Base-by-base conservation (phyloP, 2,888 invertebrate species). In the Calameuta filiformis region DNA sequence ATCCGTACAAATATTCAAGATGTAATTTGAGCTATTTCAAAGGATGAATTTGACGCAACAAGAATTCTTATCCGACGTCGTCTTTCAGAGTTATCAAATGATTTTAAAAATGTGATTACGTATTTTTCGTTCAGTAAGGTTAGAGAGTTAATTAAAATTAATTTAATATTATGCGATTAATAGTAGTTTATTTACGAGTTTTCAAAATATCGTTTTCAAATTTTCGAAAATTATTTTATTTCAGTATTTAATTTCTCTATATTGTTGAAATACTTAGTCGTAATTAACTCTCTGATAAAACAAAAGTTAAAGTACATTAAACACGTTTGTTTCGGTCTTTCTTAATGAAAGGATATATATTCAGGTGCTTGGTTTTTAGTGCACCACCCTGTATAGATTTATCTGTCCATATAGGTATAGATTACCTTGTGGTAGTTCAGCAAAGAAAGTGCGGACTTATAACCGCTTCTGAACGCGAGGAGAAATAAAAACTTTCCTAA, bases 401-500 rank as follows among this genome's bases (percentile, higher is more conserved):
- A 71, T 69, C 15, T 69, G 30, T 11, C 11, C 30, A 3, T 69
- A 75, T 78, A 31, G 40, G 73, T 75, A 75, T 75, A 79, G 75
- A 76, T 79, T 69, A 73, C 75, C 81, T 74, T 73, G 35, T 12
- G 33, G 35, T 34, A 77, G 40, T 77, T 79, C 68, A 56, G 73
- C 73, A 35, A 73, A 79, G 79, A 80, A 80, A 79, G 76, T 75
- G 73, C 75, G 69, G 75, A 79, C 78, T 79, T 82, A 78, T 83
- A 83, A 86, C 81, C 82, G 79, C 82, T 83, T 84, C 82, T 79
- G 82, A 77, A 79, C 78, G 77, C 82, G 80, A 81, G 84, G 80
- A 86, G 84, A 85, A 83, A 84, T 87, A 87, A 88, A 87, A 88
- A 88, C 88, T 88, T 88, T 88, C 81, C 86, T 87, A 88, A 88